Percentiles rank a stretch among this genome's conserved stretches.
Evolutionary conservation across 2,113 vertebrate genomes (phyloP).

Genomic region (Oreochromis niloticus): DNA sequence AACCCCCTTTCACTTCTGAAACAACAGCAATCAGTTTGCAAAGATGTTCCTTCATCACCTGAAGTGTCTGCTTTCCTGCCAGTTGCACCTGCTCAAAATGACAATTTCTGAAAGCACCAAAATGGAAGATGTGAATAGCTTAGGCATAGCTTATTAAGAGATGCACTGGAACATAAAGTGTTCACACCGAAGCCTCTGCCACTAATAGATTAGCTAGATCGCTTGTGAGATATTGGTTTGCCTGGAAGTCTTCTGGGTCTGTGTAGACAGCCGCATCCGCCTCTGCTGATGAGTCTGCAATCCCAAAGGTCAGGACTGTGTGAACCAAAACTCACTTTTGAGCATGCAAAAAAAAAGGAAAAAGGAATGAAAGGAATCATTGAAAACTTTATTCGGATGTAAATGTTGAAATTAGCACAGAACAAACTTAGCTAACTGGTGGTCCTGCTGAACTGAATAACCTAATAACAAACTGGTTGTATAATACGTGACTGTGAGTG

Average conservation of each 20-base stretch:
- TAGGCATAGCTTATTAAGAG: neutral
- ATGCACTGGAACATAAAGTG: neutral
- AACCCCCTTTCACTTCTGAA: neutral
- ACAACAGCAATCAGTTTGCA: neutral
- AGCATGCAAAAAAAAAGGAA: neutral
- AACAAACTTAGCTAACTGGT: neutral
- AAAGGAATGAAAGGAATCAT: neutral
- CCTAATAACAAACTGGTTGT: neutral
- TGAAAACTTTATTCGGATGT: neutral
- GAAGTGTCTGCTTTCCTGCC: neutral
- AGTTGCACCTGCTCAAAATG: neutral
- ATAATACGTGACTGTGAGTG: neutral
- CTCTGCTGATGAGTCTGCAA: neutral
- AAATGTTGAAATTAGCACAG: neutral
- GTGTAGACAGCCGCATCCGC: neutral
- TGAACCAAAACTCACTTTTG: conserved; percentile 24
- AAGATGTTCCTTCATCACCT: neutral
- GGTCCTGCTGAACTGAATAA: neutral
- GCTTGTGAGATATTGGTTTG: neutral
- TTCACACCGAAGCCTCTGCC: neutral
- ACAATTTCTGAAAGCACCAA: neutral
- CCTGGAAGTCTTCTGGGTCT: neutral
- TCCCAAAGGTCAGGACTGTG: conserved; percentile 14
- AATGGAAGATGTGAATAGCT: neutral
- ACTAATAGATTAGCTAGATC: neutral